A percentile compares a stretch with the other conserved stretches of the same genome.
Evolutionary conservation across 2,113 vertebrate genomes (phyloP).

Genomic region (Psilopsiagon aymara): DNA sequence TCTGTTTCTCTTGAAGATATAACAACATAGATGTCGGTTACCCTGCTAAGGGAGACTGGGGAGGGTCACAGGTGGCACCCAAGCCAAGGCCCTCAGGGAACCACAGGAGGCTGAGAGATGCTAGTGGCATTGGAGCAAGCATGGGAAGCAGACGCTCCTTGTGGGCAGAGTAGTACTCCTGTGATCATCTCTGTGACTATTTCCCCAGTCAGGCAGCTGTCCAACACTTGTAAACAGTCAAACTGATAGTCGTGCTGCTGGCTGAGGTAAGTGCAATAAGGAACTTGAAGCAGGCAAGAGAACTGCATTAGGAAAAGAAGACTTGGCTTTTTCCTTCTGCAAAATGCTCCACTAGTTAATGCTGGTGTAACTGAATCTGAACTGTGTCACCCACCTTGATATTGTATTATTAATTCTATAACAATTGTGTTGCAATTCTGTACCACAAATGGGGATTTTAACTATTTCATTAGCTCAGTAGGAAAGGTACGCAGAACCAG

Average conservation of each 20-base stretch:
- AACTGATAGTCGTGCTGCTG: neutral
- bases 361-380: slow-evolving; percentile 9
- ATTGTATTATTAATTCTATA: slow-evolving; percentile 51
- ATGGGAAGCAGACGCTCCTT: neutral
- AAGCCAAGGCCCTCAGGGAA: neutral
- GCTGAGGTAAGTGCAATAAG: neutral
- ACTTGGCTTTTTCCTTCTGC: neutral
- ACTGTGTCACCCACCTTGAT: neutral
- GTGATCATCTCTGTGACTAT: neutral
- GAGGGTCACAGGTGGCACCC: neutral
- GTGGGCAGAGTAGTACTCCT: neutral
- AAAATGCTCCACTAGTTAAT: slow-evolving; percentile 4
- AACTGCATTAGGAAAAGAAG: neutral
- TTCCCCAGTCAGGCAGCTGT: neutral
- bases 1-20: neutral
- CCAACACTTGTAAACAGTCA: neutral
- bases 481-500: neutral
- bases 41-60: neutral
- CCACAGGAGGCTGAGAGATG: neutral
- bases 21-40: neutral
- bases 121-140: neutral
- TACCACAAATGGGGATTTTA: neutral
- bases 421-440: slow-evolving; percentile 15
- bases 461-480: slow-evolving; percentile 40
- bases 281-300: neutral